Conservation (phyloP, 2,113 vertebrate species). For the Lagenorhynchus albirostris region DNA sequence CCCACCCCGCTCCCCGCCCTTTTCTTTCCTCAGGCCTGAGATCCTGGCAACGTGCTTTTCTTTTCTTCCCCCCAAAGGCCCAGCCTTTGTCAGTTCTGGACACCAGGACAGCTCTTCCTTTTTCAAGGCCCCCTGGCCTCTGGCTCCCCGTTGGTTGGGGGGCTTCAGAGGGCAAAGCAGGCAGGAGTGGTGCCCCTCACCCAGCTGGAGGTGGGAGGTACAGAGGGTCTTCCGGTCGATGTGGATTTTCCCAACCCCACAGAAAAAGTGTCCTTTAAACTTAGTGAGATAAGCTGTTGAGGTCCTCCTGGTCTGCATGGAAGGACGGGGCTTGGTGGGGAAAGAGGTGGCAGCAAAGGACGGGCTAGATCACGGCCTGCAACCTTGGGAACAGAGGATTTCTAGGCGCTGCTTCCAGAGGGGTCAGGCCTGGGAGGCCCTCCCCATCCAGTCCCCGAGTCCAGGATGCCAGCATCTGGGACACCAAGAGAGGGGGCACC, state of each 20-base stretch:
- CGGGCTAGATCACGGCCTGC: background rate
- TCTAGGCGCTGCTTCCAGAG: background rate
- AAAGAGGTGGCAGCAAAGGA: background rate
- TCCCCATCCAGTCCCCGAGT: too few species aligned
- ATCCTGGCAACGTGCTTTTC: background rate
- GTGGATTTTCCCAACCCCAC: background rate
- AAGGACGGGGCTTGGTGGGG: accelerated
- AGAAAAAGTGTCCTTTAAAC: background rate
- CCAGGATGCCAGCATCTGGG: background rate
- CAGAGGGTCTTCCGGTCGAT: background rate
- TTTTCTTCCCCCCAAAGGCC: background rate
- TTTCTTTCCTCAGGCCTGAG: background rate
- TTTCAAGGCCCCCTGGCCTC: background rate
- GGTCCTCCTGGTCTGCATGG: background rate
- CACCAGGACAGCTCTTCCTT: background rate
- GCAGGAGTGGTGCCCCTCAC: background rate
- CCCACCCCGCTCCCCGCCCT: accelerated
- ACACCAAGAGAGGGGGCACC: accelerated
- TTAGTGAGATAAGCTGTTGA: background rate
- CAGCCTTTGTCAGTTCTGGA: background rate
- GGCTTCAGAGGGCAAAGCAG: background rate
- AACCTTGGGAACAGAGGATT: background rate
- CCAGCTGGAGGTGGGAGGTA: background rate
- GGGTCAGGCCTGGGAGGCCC: background rate
- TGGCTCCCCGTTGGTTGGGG: background rate